phyloP scores from a whole-genome alignment of 2,888 invertebrate genomes.

The Drosophila longiperda region DNA sequence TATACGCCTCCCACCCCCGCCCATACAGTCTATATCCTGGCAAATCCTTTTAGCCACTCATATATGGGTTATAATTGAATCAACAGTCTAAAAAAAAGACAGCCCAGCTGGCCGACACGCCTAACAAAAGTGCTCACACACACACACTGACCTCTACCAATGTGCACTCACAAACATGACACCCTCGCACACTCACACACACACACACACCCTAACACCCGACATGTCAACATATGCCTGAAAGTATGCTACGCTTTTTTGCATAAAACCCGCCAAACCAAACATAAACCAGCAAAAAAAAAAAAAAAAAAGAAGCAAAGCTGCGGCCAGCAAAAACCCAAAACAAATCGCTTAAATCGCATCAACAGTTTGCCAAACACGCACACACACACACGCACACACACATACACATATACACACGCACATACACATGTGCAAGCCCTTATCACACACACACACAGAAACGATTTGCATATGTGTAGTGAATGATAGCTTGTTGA shows the following conservation, averaged over 20 bases:
- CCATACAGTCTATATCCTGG: slow-evolving; percentile 4
- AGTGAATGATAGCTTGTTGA: slow-evolving; percentile 80
- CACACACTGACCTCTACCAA: slow-evolving; percentile 56
- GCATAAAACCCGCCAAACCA: slow-evolving; percentile 62
- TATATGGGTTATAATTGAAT: slow-evolving; percentile 72
- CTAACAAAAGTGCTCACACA: slow-evolving; percentile 4
- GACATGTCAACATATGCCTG: slow-evolving; percentile 44
- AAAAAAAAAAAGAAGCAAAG: slow-evolving; percentile 22
- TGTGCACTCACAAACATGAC: slow-evolving; percentile 13
- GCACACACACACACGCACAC: slow-evolving; percentile 36
- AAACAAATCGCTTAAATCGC: slow-evolving; percentile 81
- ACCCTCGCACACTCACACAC: slow-evolving; percentile 6
- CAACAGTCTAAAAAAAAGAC: slow-evolving; percentile 33
- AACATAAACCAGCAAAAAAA: slow-evolving; percentile 51
- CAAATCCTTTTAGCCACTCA: slow-evolving; percentile 70
- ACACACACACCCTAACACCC: too few species aligned
- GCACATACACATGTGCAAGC: slow-evolving; percentile 10
- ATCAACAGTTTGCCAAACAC: slow-evolving; percentile 78
- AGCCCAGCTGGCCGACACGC: slow-evolving; percentile 30
- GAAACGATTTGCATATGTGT: slow-evolving; percentile 63
- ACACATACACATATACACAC: slow-evolving; percentile 10
- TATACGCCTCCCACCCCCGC: background rate
- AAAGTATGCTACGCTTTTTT: slow-evolving; percentile 63
- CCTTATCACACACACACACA: slow-evolving; percentile 44
- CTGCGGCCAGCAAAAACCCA: slow-evolving; percentile 62